phyloP scores from a whole-genome alignment of 35 echinoderm and acorn worm species.

The Stichopus chloronotus region DNA sequence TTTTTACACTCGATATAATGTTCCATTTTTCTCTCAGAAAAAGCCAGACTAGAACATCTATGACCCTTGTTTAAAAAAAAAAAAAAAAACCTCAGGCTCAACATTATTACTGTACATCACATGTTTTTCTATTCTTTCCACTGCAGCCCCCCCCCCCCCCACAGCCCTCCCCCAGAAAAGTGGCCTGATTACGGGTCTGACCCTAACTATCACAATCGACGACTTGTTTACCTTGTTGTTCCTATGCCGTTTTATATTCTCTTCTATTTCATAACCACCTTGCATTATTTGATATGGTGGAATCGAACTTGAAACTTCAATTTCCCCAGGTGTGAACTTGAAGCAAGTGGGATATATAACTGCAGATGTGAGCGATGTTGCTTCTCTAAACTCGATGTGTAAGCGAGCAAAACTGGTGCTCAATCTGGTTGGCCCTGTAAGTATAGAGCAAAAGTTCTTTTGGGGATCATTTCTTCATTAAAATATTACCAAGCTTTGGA shows the following conservation, averaged over 20 bases:
- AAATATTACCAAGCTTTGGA: neutral
- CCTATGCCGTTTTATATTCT: neutral
- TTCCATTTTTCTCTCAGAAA: too few species aligned
- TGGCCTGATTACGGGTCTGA: neutral
- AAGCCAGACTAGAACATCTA: too few species aligned
- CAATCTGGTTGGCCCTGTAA: conserved; percentile 95
- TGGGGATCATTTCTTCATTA: neutral
- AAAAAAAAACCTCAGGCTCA: too few species aligned
- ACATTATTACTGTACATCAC: too few species aligned
- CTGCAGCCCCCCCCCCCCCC: too few species aligned
- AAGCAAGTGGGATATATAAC: conserved; percentile 26
- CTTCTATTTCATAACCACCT: neutral
- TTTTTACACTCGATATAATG: too few species aligned
- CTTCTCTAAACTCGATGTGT: conserved; percentile 74
- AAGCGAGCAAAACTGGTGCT: conserved; percentile 72
- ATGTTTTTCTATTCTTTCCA: too few species aligned
- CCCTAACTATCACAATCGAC: too few species aligned
- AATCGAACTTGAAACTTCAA: too few species aligned
- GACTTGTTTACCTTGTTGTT: too few species aligned
- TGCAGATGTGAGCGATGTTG: conserved; percentile 88
- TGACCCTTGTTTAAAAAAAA: too few species aligned
- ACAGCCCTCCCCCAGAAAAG: neutral
- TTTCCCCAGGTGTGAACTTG: neutral
- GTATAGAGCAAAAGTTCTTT: neutral
- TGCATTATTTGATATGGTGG: neutral